These are phyloP conservation scores for Criorhina ranunculi DNA, from an alignment of 2,888 invertebrate species.

Conservation along the genomic window DNA sequence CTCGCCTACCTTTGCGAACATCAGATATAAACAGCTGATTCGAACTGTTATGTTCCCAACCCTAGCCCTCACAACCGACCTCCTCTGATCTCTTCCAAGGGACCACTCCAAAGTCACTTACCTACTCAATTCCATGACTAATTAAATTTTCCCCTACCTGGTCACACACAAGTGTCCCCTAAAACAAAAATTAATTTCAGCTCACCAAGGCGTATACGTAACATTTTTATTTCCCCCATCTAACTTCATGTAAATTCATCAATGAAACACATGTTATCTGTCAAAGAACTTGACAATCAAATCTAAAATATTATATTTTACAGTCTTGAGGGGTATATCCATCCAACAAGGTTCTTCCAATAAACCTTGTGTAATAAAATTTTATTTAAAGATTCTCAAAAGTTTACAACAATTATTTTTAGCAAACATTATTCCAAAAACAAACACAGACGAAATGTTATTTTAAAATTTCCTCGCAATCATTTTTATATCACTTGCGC, in stretches of 20 bases:
- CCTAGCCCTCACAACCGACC: too few relatives aligned
- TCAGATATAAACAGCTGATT: too few relatives aligned
- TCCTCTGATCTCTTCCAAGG: too few relatives aligned
- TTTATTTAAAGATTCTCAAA: not conserved
- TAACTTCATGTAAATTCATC: not conserved
- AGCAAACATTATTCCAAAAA: slow-evolving; percentile 12
- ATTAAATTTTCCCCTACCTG: slow-evolving; percentile 5
- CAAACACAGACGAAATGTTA: slow-evolving; percentile 10
- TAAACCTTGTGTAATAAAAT: slow-evolving; percentile 13
- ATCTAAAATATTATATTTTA: not conserved
- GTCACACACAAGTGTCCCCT: not conserved
- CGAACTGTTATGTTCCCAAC: too few relatives aligned
- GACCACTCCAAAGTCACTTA: too few relatives aligned
- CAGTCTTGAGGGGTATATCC: not conserved
- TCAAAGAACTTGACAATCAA: not conserved
- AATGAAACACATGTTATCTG: not conserved
- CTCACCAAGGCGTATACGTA: slow-evolving; percentile 15
- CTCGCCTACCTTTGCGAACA: too few relatives aligned
- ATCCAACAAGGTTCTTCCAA: not conserved
- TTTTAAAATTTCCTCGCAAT: not conserved
- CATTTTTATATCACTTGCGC: slow-evolving; percentile 13
- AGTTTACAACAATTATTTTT: slow-evolving; percentile 1
- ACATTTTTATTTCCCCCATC: not conserved
- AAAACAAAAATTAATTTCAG: not conserved
- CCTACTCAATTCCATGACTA: slow-evolving; percentile 10